Evolutionary conservation across 2,888 invertebrate species (phyloP).

Genomic region (Amitus sp.): DNA sequence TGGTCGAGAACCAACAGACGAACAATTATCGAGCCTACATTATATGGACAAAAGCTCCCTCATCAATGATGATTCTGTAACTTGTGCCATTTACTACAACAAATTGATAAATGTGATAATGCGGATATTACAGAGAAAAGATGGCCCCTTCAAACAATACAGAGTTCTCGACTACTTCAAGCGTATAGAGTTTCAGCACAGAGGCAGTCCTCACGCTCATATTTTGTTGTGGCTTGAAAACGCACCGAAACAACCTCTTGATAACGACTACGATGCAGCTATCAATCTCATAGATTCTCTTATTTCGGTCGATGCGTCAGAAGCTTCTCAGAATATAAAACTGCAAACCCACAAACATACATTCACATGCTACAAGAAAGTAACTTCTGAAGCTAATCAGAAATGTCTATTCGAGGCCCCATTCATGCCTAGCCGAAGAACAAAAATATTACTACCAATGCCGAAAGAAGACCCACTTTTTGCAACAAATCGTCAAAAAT

Average conservation of each 20-base stretch:
- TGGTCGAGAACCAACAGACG: slow-evolving; percentile 12
- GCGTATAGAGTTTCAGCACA: slow-evolving; percentile 60
- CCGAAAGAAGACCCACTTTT: no score
- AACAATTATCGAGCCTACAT: slow-evolving; percentile 15
- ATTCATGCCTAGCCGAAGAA: slow-evolving; percentile 47
- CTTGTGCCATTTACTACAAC: slow-evolving; percentile 56
- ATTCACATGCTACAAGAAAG: slow-evolving; percentile 49
- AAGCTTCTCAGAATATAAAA: slow-evolving; percentile 42
- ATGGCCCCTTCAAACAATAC: neutral
- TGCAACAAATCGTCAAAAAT: no score
- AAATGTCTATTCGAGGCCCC: slow-evolving; percentile 52
- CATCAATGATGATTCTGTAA: slow-evolving; percentile 49
- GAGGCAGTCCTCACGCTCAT: slow-evolving; percentile 61
- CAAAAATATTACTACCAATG: slow-evolving; percentile 45
- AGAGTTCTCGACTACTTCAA: slow-evolving; percentile 42
- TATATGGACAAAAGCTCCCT: slow-evolving; percentile 34
- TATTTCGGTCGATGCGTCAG: no score
- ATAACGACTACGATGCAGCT: no score
- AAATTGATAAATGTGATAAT: slow-evolving; percentile 54
- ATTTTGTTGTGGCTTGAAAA: slow-evolving; percentile 60
- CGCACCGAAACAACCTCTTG: slow-evolving; percentile 44
- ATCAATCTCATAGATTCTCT: no score
- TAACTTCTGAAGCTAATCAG: no score
- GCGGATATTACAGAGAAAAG: slow-evolving; percentile 40
- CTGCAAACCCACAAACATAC: slow-evolving; percentile 50